phyloP scores from a whole-genome alignment of 2,888 invertebrate genomes.

The Eupithecia pulchellata region DNA sequence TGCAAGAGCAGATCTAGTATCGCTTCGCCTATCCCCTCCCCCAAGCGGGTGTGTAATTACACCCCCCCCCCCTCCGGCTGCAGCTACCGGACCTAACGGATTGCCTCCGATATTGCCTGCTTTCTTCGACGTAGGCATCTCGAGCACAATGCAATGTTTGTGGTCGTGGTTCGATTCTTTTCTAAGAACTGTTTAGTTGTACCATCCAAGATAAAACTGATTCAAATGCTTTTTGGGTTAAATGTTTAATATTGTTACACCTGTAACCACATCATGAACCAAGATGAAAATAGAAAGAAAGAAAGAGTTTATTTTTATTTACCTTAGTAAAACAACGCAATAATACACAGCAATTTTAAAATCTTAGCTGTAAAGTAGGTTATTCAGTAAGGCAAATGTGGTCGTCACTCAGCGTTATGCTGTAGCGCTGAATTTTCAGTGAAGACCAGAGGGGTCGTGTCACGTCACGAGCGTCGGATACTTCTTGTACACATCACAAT shows the following conservation, averaged over 20 bases:
- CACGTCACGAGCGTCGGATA: too few relatives aligned
- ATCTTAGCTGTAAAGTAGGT: too few relatives aligned
- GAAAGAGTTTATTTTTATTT: too few relatives aligned
- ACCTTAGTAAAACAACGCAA: too few relatives aligned
- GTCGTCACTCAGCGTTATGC: too few relatives aligned
- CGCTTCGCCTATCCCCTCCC: not conserved
- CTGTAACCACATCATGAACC: not conserved
- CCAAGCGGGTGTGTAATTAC: not conserved
- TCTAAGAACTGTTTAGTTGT: not conserved
- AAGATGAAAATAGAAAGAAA: too few relatives aligned
- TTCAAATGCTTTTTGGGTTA: not conserved
- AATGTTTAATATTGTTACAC: not conserved
- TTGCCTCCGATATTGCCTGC: conserved; percentile 2
- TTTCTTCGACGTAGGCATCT: not conserved
- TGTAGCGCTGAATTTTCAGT: too few relatives aligned
- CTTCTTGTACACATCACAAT: too few relatives aligned
- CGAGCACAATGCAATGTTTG: not conserved
- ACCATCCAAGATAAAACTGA: not conserved
- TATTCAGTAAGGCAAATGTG: too few relatives aligned
- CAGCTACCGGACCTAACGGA: not conserved
- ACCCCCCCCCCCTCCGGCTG: not conserved
- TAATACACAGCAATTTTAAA: too few relatives aligned
- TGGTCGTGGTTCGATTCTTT: not conserved
- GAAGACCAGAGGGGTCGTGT: too few relatives aligned
- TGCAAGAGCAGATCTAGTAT: too few relatives aligned